Base-by-base conservation (phyloP, 2,888 invertebrate species). In the Drosophila acutilabella region DNA sequence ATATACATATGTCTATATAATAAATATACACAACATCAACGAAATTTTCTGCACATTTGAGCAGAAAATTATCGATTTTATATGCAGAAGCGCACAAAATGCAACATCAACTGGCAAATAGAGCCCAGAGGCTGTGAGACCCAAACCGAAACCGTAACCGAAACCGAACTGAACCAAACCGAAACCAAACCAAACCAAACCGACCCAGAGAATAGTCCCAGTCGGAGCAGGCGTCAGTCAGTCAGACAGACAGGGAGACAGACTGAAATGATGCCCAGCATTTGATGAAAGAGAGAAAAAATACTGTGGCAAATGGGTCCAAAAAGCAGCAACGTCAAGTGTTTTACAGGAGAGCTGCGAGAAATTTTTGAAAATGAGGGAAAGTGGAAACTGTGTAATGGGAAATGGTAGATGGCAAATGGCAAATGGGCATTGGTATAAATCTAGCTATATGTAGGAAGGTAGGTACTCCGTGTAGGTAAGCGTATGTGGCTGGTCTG, bases 11-110 rank as follows among this genome's bases (percentile, higher is more conserved):
- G 18, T 41, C 18, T 36, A 13, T 13, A 62, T 59, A 68, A 59
- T 57, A 70, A 70, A 70, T 65, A 68, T 65, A 64, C 36, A 36
- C 58, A 44, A 59, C 71, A 75, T 81, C 81, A 88, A 81, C 78
- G 77, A 73, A 88, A 88, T 89, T 89, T 87, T 89, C 88, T 73
- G 86, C 86, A 89, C 89, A 87, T 89, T 89, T 88, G 86, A 89
- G 86, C 89, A 77, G 88, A 87, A 87, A 87, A 87, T 87, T 88
- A 89, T 87, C 74, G 88, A 87, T 86, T 86, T 87, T 87, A 76
- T 64, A 80, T 75, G 75, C 80, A 74, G 58, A 44, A 77, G 71
- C 41, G 62, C 64, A 68, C 64, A 58, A 67, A 85, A 79, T 88
- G 86, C 81, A 82, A 69, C 78, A 70, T 76, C 71, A 64, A 71